A percentile compares a stretch with the other conserved stretches of the same genome.
phyloP scores from a whole-genome alignment of 2,113 vertebrate species.

The Bubalus kerabau region DNA sequence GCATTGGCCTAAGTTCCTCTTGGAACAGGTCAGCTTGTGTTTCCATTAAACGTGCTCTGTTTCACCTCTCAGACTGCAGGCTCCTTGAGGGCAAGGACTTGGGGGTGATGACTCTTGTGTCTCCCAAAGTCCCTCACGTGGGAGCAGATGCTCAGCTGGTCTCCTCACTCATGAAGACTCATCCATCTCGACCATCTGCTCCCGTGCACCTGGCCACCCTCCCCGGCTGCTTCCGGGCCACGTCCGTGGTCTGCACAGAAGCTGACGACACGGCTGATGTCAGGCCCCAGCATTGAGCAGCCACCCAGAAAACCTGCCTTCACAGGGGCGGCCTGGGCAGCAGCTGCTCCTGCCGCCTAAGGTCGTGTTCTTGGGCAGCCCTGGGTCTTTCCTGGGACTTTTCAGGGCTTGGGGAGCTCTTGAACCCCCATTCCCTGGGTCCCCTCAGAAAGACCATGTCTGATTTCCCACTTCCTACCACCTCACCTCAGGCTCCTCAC shows the following conservation, averaged over 20 bases:
- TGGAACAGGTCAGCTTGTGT: too few species aligned
- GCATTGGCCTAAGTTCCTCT: background rate
- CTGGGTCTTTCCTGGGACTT: background rate
- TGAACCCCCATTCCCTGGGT: background rate
- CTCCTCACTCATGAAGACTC: background rate
- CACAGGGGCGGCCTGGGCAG: background rate
- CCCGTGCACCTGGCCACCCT: fast-evolving
- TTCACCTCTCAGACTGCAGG: background rate
- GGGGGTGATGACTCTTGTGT: background rate
- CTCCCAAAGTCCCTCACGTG: background rate
- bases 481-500: background rate
- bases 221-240: fast-evolving
- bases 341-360: background rate
- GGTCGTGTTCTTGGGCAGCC: background rate
- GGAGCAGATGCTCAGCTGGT: background rate
- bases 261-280: background rate
- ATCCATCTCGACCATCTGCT: fast-evolving
- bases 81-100: background rate
- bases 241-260: fast-evolving
- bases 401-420: background rate
- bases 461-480: fast-evolving
- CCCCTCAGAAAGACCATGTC: background rate
- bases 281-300: background rate
- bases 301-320: background rate
- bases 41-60: background rate